phyloP scores from a whole-genome alignment of 2,113 vertebrate species.

The Grallaria varia region DNA sequence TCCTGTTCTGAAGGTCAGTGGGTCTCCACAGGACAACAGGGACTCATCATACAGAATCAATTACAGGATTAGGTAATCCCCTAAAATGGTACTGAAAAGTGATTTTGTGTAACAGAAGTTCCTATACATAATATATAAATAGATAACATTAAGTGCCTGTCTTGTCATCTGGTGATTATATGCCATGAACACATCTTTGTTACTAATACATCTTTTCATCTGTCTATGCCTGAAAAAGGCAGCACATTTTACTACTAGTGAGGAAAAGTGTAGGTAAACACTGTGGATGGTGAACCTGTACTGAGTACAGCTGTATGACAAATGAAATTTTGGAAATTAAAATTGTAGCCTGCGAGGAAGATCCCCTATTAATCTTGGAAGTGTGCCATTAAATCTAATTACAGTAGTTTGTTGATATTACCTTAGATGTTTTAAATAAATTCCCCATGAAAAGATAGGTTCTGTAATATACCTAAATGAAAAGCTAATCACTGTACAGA shows the following conservation, averaged over 20 bases:
- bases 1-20: constrained; percentile 9
- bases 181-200: constrained; percentile 36
- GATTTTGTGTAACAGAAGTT: constrained; percentile 61
- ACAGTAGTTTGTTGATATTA: constrained; percentile 56
- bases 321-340: constrained; percentile 58
- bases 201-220: constrained; percentile 34
- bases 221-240: constrained; percentile 25
- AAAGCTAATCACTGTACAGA: neutral
- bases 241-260: neutral
- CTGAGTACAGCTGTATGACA: neutral
- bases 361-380: constrained; percentile 64
- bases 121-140: constrained; percentile 61
- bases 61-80: constrained; percentile 51
- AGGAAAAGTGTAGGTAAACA: neutral
- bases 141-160: constrained; percentile 28
- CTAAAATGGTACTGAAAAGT: constrained; percentile 61
- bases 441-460: neutral
- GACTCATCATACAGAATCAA: constrained; percentile 12
- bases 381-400: constrained; percentile 65
- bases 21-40: neutral
- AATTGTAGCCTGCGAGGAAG: constrained; percentile 59
- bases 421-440: constrained; percentile 20
- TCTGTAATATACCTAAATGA: constrained; percentile 13
- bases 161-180: constrained; percentile 61
- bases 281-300: neutral